Conservation (phyloP, 2,113 vertebrate species). For the Silurus glanis region DNA sequence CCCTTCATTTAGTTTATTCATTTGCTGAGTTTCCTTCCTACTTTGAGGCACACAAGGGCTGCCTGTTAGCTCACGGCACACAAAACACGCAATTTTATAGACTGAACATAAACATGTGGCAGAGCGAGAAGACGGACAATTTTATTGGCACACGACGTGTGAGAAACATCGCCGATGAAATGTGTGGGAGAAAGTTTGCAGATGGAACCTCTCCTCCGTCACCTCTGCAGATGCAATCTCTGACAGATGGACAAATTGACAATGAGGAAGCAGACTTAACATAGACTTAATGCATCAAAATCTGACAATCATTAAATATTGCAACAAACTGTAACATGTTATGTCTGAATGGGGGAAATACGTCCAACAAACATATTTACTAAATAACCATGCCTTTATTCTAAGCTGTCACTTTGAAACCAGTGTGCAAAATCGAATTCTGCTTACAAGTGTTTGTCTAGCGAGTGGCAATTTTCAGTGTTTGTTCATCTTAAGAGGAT, state of each 20-base stretch:
- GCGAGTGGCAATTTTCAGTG: conserved; percentile 72
- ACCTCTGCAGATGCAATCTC: conserved; percentile 21
- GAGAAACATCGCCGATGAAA: conserved; percentile 4
- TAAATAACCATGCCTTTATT: background rate
- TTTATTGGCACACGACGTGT: conserved; percentile 15
- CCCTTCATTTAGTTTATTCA: background rate
- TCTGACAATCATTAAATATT: background rate
- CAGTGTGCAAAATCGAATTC: conserved; percentile 27
- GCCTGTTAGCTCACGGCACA: background rate
- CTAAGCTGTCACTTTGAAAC: conserved; percentile 4
- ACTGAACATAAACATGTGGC: conserved; percentile 20
- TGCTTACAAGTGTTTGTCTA: conserved; percentile 41
- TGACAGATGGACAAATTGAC: conserved; percentile 3
- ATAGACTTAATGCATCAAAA: background rate
- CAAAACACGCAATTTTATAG: background rate
- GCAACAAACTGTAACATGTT: background rate
- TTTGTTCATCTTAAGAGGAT: conserved; percentile 44
- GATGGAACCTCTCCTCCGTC: conserved; percentile 6
- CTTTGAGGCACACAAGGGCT: background rate
- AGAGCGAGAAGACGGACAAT: background rate
- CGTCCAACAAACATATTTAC: background rate
- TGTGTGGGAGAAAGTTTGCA: conserved; percentile 2
- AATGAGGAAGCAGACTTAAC: background rate
- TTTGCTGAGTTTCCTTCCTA: background rate
- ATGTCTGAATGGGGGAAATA: background rate